Conservation (phyloP, 1,140 invertebrate genomes). For the Diabrotica virgifera region DNA sequence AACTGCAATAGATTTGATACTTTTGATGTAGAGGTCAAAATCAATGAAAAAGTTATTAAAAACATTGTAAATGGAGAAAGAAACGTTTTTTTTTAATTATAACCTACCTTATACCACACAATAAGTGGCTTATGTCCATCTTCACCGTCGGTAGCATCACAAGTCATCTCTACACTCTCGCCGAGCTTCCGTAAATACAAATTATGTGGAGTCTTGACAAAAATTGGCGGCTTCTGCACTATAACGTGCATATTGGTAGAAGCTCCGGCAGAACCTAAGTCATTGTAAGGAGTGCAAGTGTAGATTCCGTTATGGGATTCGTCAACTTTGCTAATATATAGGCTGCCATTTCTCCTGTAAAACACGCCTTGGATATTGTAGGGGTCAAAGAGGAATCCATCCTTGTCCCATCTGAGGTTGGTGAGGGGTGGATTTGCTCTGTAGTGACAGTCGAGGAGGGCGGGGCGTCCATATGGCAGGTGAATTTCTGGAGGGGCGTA, state of each 20-base stretch:
- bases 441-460: constrained; percentile 88
- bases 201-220: constrained; percentile 72
- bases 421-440: constrained; percentile 89
- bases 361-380: constrained; percentile 86
- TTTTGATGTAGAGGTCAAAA: too few relatives aligned
- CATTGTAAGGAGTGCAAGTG: constrained; percentile 89
- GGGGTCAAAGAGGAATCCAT: constrained; percentile 87
- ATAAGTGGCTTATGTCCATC: constrained; percentile 74
- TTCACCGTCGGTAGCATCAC: constrained; percentile 72
- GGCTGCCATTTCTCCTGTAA: constrained; percentile 81
- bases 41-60: too few relatives aligned
- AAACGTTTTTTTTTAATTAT: not conserved
- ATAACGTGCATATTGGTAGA: constrained; percentile 84
- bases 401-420: constrained; percentile 92
- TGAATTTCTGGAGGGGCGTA: constrained; percentile 85
- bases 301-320: constrained; percentile 78
- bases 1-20: too few relatives aligned
- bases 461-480: constrained; percentile 84
- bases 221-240: constrained; percentile 80
- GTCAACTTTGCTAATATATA: constrained; percentile 73
- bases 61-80: not conserved
- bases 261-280: constrained; percentile 73
- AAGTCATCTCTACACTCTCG: constrained; percentile 78
- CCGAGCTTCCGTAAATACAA: constrained; percentile 80
- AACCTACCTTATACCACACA: constrained; percentile 79